Base-by-base conservation (phyloP, 2,888 invertebrate genomes). In the Ecliptopera silaceata region DNA sequence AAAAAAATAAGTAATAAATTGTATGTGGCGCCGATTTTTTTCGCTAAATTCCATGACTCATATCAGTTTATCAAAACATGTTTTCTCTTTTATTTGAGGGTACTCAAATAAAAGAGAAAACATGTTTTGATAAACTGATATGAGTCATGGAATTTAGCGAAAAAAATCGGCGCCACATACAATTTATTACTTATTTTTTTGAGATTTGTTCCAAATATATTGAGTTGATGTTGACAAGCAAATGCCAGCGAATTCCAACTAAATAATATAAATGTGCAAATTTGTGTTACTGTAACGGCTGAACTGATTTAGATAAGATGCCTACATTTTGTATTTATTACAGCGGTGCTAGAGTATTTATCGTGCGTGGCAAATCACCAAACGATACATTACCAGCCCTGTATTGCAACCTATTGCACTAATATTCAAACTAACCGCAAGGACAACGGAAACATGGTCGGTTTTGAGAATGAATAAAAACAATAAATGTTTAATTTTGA, bases 401-500 rank as follows among this genome's bases (percentile, higher is more conserved):
- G 11, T 2, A 15, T 36, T 8, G 36, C 15, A 36, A 36, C 15
- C 15, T 36, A 34, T 10, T 41, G 39, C 4, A 39, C n/a, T 0
- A 39, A 17, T 38, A 13, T 12, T 11, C 31, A 18, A 29, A 43
- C 43, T 12, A 31, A 29, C 11, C 26, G 8, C 45, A 31, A 49
- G 49, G 39, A 29, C 39, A 36, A 41, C 39, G 39, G 45, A 49
- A 48, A 47, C 34, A 38, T 18, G 13, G 11, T 45, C 26, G 12
- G 42, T 48, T 51, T 38, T 43, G 46, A 45, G 32, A 34, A 17
- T 32, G 46, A 47, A 52, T 47, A 39, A 46, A 45, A 44, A 38
- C 39, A 42, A 43, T 42, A 31, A 49, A 51, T 59, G 46, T 46
- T 59, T 50, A 50, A 54, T 53, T 53, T 49, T 18, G 34, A 47